A percentile compares a stretch with the other conserved stretches of the same genome.
phyloP scores from a whole-genome alignment of 2,113 vertebrate genomes.

The Semicossyphus pulcher region DNA sequence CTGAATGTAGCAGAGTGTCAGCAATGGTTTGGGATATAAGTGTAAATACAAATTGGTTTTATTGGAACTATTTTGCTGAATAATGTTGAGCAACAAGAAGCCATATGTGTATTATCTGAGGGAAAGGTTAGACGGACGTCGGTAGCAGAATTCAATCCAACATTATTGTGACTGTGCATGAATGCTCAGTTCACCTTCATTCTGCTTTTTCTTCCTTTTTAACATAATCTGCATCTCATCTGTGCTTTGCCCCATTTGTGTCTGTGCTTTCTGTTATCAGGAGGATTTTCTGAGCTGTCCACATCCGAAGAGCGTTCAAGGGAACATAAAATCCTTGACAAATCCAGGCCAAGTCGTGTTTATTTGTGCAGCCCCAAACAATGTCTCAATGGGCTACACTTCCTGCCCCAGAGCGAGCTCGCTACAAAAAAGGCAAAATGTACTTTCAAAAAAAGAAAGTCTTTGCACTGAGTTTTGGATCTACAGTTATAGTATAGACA shows the following conservation, averaged over 20 bases:
- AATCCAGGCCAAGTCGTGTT: neutral
- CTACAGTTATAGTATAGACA: neutral
- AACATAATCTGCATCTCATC: neutral
- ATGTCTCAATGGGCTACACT: neutral
- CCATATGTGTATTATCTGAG: neutral
- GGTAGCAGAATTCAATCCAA: neutral
- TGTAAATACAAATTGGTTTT: neutral
- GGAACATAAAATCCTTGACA: constrained; percentile 1
- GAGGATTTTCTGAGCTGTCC: neutral
- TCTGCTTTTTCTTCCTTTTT: neutral
- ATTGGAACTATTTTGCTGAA: neutral
- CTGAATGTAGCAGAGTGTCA: no score
- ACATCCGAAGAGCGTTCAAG: neutral
- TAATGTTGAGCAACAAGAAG: neutral
- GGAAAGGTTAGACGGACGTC: neutral
- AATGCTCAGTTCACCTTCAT: neutral
- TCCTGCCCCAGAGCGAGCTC: neutral
- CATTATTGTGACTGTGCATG: neutral
- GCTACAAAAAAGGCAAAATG: neutral
- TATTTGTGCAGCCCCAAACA: neutral
- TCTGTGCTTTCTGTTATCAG: neutral
- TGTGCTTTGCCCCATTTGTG: neutral
- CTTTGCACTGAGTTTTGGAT: neutral
- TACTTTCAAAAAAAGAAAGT: neutral
- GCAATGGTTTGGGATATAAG: neutral